Conservation (phyloP, 2,113 vertebrate genomes). For the Sebastes schlegelii region DNA sequence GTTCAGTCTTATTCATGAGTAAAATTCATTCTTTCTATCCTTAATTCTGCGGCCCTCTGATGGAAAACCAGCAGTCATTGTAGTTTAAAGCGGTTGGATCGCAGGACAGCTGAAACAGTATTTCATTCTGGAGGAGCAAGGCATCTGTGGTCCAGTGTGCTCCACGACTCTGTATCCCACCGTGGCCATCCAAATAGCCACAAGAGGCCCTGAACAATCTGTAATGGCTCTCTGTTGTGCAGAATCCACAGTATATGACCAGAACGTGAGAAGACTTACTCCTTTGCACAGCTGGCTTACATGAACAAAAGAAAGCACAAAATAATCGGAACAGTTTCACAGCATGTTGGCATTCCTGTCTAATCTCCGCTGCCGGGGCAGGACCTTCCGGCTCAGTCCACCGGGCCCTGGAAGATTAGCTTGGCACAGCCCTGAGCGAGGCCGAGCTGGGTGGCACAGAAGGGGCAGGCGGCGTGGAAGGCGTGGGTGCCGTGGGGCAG, state of each 20-base stretch:
- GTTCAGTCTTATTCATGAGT: conserved; percentile 27
- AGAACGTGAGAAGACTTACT: conserved; percentile 49
- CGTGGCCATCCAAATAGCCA: conserved; percentile 49
- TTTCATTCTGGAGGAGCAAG: conserved; percentile 53
- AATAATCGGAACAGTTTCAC: conserved; percentile 75
- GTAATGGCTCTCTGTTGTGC: conserved; percentile 58
- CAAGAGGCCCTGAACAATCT: conserved; percentile 49
- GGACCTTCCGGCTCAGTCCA: conserved; percentile 88
- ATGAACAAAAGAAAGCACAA: conserved; percentile 67
- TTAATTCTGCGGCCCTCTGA: conserved; percentile 44
- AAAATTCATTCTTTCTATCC: conserved; percentile 40
- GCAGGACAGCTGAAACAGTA: conserved; percentile 57
- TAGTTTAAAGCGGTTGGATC: conserved; percentile 50
- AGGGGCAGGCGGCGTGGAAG: conserved; percentile 97
- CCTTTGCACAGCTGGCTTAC: conserved; percentile 54
- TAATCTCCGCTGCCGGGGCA: conserved; percentile 10
- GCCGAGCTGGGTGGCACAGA: conserved; percentile 93
- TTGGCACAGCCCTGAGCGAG: conserved; percentile 93
- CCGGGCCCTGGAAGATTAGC: conserved; percentile 97
- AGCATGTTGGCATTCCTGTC: conserved; percentile 68
- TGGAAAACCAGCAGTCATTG: conserved; percentile 53
- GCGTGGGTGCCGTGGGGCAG: conserved; percentile 98
- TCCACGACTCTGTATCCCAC: conserved; percentile 50
- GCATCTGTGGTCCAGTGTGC: conserved; percentile 55
- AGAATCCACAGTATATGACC: conserved; percentile 65